Conservation (phyloP, 1,140 invertebrate genomes). For the Wasmannia auropunctata region DNA sequence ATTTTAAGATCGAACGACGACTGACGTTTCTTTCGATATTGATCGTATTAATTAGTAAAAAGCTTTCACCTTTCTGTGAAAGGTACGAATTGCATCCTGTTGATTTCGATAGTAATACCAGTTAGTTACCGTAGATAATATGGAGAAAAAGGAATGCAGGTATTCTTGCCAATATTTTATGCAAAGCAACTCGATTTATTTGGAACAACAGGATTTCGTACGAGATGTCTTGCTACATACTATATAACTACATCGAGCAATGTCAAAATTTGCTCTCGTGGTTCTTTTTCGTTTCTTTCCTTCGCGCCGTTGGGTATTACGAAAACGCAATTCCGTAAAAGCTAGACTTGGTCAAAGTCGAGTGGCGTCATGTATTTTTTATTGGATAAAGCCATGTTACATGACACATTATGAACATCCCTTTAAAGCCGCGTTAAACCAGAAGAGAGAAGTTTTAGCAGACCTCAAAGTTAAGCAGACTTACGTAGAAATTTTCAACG, state of each 20-base stretch:
- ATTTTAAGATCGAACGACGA: constrained; percentile 16
- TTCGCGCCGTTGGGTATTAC: neutral
- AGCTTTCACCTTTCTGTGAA: constrained; percentile 6
- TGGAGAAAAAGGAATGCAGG: neutral
- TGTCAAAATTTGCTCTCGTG: constrained; percentile 2
- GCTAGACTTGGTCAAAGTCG: neutral
- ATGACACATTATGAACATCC: constrained; percentile 6
- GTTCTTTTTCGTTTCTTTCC: neutral
- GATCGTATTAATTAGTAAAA: constrained; percentile 33
- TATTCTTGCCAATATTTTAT: constrained; percentile 71
- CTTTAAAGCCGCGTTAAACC: constrained; percentile 14
- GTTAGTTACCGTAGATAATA: neutral
- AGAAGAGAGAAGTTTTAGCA: constrained; percentile 10
- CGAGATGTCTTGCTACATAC: neutral
- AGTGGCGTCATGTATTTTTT: constrained; percentile 26
- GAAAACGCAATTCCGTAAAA: neutral
- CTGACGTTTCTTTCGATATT: neutral
- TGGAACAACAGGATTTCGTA: neutral
- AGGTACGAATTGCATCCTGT: neutral
- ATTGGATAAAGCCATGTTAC: constrained; percentile 12
- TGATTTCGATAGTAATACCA: neutral
- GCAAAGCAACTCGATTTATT: constrained; percentile 49
- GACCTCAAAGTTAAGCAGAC: constrained; percentile 16
- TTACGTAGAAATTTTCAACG: constrained; percentile 26
- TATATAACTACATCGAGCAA: neutral